Evolutionary conservation across 92 coral and sea anemone genomes (phyloP).

Genomic region (Zoanthus solanderi): DNA sequence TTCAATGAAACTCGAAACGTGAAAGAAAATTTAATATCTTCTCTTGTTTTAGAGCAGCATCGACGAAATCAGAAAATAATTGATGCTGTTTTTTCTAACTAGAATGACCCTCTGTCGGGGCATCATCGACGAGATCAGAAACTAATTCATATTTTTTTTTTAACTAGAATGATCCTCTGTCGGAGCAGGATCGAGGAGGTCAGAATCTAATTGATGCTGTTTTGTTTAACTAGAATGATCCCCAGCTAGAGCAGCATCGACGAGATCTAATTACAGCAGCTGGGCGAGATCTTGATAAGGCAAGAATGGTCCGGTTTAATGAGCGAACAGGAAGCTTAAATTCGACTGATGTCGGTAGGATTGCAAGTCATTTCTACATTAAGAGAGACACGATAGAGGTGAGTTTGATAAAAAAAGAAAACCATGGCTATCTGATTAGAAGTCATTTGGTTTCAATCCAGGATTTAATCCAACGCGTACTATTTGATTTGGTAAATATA

Average conservation of each 20-base stretch:
- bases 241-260: constrained; percentile 79
- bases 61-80: too few species aligned
- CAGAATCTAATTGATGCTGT: not conserved
- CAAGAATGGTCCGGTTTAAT: constrained; percentile 88
- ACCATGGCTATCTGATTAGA: not conserved
- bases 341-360: constrained; percentile 90
- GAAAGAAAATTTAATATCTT: too few species aligned
- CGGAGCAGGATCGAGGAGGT: not conserved
- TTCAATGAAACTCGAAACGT: too few species aligned
- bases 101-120: too few species aligned
- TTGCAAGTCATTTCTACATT: constrained; percentile 94
- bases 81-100: too few species aligned
- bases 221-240: constrained; percentile 75
- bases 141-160: too few species aligned
- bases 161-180: too few species aligned
- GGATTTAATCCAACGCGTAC: not conserved
- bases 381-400: constrained; percentile 97
- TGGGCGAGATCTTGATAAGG: constrained; percentile 93
- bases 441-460: not conserved
- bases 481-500: not conserved
- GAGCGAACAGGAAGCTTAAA: constrained; percentile 80
- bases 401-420: not conserved
- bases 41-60: too few species aligned
- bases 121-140: too few species aligned
- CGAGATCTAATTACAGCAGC: constrained; percentile 77